phyloP scores from a whole-genome alignment of 1,140 invertebrate species.

The Drosophila nannoptera region DNA sequence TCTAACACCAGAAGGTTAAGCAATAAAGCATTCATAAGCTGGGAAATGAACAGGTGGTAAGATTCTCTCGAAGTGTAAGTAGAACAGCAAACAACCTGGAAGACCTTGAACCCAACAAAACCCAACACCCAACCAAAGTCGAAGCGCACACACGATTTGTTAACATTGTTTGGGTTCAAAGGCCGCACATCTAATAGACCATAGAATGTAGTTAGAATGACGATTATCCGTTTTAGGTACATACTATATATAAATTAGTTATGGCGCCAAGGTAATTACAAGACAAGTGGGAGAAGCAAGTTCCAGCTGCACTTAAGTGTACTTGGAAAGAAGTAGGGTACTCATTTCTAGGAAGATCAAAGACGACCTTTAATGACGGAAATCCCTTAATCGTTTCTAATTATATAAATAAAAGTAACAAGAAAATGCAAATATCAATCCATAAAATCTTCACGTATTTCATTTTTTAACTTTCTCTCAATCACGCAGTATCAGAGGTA shows the following conservation, averaged over 20 bases:
- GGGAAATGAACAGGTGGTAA: constrained; percentile 61
- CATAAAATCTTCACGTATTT: no score
- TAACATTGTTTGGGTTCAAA: constrained; percentile 29
- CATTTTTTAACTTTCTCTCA: background rate
- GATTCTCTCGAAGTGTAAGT: constrained; percentile 21
- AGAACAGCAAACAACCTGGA: constrained; percentile 34
- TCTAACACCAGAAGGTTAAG: constrained; percentile 4
- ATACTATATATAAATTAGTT: background rate
- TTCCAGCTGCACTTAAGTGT: background rate
- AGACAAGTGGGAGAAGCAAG: background rate
- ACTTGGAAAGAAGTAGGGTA: background rate
- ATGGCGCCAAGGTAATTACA: constrained; percentile 12
- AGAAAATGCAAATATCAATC: no score
- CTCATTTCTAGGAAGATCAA: no score
- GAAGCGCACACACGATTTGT: constrained; percentile 4
- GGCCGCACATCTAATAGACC: constrained; percentile 12
- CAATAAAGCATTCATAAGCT: constrained; percentile 53
- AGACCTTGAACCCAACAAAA: constrained; percentile 54
- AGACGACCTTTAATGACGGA: no score
- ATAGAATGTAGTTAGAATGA: constrained; percentile 18
- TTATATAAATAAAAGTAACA: no score
- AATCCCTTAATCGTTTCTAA: no score
- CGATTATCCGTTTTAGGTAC: no score
- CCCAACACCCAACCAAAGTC: constrained; percentile 20
- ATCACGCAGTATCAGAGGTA: background rate